Conservation (phyloP, 2,113 vertebrate species). For the Pelodiscus sinensis region DNA sequence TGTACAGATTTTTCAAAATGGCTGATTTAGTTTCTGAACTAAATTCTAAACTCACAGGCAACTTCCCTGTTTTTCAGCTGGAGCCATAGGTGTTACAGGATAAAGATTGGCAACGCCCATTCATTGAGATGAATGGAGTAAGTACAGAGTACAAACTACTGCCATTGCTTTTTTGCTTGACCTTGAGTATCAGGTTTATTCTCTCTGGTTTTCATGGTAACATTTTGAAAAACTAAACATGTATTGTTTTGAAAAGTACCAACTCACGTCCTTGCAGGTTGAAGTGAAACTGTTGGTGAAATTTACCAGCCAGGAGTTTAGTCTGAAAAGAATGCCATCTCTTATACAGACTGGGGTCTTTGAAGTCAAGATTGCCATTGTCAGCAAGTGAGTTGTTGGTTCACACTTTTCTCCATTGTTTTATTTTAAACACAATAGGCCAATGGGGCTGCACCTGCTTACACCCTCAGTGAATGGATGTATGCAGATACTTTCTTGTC, state of each 20-base stretch:
- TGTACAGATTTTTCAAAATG: not conserved
- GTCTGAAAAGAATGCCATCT: conserved; percentile 93
- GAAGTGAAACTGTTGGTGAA: conserved; percentile 97
- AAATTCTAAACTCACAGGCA: not conserved
- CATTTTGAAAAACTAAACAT: fast-evolving
- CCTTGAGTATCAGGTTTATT: not conserved
- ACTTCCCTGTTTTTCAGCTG: conserved; percentile 82
- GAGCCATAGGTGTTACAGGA: conserved; percentile 91
- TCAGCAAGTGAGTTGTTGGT: conserved; percentile 91
- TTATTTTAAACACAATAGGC: fast-evolving
- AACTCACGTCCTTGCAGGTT: conserved; percentile 77
- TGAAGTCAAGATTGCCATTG: conserved; percentile 93
- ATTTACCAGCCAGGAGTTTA: conserved; percentile 97
- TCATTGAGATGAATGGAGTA: conserved; percentile 97
- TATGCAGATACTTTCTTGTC: not conserved
- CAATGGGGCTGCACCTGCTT: not conserved
- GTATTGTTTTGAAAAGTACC: not conserved
- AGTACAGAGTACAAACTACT: conserved; percentile 51
- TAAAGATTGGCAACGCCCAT: conserved; percentile 96
- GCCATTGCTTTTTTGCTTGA: not conserved
- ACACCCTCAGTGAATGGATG: too few relatives aligned
- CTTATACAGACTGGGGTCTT: conserved; percentile 95
- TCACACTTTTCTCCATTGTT: fast-evolving
- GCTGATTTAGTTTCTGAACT: not conserved
- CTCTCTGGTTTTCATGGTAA: not conserved